A percentile compares a stretch with the other conserved stretches of the same genome.
Conservation (phyloP, 2,113 vertebrate species). For the Salminus brasiliensis region DNA sequence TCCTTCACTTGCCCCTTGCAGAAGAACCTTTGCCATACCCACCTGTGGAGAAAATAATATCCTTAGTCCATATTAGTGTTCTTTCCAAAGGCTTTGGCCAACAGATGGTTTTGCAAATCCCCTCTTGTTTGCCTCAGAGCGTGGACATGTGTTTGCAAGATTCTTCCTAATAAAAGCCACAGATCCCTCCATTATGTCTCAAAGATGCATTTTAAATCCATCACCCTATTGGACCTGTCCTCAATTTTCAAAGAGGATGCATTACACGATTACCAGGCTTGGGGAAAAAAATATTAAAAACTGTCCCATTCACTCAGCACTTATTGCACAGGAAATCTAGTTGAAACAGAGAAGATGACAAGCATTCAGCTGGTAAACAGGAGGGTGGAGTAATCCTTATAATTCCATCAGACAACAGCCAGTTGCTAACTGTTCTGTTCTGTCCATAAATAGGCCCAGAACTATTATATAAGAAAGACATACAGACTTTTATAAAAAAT, state of each 20-base stretch:
- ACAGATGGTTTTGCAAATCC: constrained; percentile 82
- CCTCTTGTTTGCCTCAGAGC: constrained; percentile 38
- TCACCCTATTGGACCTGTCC: constrained; percentile 5
- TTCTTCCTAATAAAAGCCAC: constrained; percentile 46
- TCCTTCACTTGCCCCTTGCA: constrained; percentile 35
- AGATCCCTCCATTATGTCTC: constrained; percentile 51
- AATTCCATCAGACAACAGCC: neutral
- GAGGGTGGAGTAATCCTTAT: neutral
- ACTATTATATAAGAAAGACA: constrained; percentile 9
- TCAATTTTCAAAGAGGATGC: constrained; percentile 9
- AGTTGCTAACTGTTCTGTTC: neutral
- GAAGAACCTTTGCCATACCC: constrained; percentile 71
- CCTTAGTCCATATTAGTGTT: constrained; percentile 80
- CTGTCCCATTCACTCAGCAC: neutral
- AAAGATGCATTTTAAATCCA: constrained; percentile 48
- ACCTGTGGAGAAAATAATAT: constrained; percentile 80
- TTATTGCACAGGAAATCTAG: neutral
- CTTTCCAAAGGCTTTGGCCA: constrained; percentile 78
- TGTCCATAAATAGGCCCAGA: constrained; percentile 12
- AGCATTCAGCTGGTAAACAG: neutral
- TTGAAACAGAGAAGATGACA: neutral
- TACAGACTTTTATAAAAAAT: too few relatives aligned
- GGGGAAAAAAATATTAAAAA: too few relatives aligned
- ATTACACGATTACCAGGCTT: constrained; percentile 4
- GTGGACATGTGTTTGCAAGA: constrained; percentile 59